A percentile compares a stretch with the other conserved stretches of the same genome.
phyloP scores from a whole-genome alignment of 1,140 invertebrate species.

The Homalodisca vitripennis region DNA sequence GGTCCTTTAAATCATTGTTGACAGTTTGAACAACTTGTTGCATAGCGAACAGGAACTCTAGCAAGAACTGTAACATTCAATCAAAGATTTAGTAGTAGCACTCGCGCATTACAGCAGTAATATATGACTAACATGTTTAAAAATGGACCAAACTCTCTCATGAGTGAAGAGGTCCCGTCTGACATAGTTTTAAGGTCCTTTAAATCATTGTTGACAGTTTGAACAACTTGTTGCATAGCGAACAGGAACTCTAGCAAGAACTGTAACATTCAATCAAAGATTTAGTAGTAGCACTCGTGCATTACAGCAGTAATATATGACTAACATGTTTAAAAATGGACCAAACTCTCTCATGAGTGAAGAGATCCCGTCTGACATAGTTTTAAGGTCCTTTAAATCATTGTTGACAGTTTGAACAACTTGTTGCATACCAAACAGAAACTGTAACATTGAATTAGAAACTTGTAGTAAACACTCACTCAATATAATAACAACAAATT shows the following conservation, averaged over 20 bases:
- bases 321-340: too few species aligned
- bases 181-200: conserved; percentile 19
- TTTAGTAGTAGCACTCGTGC: too few species aligned
- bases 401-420: conserved; percentile 18
- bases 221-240: conserved; percentile 28
- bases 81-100: too few species aligned
- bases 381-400: conserved; percentile 11
- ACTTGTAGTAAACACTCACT: too few species aligned
- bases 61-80: conserved; percentile 14
- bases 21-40: conserved; percentile 27
- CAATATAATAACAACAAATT: too few species aligned
- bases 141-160: background rate
- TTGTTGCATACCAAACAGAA: conserved; percentile 22
- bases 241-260: conserved; percentile 3
- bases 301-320: too few species aligned
- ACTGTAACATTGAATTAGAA: too few species aligned
- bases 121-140: too few species aligned
- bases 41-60: conserved; percentile 19
- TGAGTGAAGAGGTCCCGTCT: background rate
- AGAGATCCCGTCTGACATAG: conserved; percentile 8
- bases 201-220: conserved; percentile 18
- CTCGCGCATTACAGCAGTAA: too few species aligned
- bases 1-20: conserved; percentile 10
- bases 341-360: background rate
- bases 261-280: conserved; percentile 20